phyloP scores from a whole-genome alignment of 2,113 vertebrate genomes.

The Neogobius melanostomus region DNA sequence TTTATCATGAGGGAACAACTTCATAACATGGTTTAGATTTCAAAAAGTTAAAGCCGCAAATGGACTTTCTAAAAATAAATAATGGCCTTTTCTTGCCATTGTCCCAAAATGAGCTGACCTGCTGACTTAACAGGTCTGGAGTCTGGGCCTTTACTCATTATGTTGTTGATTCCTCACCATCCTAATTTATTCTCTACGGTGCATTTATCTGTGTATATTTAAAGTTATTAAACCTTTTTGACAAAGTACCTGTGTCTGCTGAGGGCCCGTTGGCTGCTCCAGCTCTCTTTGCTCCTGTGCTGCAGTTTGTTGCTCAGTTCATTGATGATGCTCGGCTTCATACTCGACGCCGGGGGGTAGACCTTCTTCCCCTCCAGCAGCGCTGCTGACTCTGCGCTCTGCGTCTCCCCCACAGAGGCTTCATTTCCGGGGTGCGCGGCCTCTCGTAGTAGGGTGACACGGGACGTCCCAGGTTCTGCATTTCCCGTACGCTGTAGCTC shows the following conservation, averaged over 20 bases:
- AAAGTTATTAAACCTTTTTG: background rate
- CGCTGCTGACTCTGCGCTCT: slow-evolving; percentile 47
- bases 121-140: background rate
- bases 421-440: slow-evolving; percentile 77
- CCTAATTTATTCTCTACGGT: background rate
- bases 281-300: slow-evolving; percentile 81
- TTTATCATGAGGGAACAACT: too few species aligned
- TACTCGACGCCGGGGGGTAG: slow-evolving; percentile 80
- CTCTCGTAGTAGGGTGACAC: slow-evolving; percentile 76
- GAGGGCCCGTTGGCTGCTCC: slow-evolving; percentile 75
- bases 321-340: slow-evolving; percentile 90
- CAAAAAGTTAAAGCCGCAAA: too few species aligned
- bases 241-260: slow-evolving; percentile 80
- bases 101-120: background rate
- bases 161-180: background rate
- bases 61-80: slow-evolving; percentile 2
- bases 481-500: slow-evolving; percentile 60
- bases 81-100: background rate
- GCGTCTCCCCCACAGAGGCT: slow-evolving; percentile 73
- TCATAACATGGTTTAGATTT: too few species aligned
- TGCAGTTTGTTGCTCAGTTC: slow-evolving; percentile 92
- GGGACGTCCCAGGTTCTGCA: slow-evolving; percentile 73
- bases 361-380: slow-evolving; percentile 76
- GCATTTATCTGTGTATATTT: background rate
- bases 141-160: background rate